These are phyloP conservation scores for Syngnathus scovelli DNA, from an alignment of 2,113 vertebrate genomes.

Conservation along the genomic window DNA sequence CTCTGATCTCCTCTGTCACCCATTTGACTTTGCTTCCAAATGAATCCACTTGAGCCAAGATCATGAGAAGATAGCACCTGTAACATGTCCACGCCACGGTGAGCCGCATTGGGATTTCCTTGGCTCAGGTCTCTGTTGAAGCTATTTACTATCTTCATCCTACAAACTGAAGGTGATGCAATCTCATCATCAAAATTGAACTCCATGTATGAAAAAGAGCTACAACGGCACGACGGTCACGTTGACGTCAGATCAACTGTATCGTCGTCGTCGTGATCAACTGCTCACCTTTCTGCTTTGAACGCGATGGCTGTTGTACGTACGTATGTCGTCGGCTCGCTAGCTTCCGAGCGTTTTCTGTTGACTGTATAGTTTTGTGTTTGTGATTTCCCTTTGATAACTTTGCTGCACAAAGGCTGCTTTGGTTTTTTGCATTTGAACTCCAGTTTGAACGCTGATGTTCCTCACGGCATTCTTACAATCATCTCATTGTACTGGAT, in stretches of 20 bases:
- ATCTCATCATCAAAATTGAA: not conserved
- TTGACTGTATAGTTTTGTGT: conserved; percentile 22
- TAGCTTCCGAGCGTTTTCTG: conserved; percentile 5
- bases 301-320: conserved; percentile 55
- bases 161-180: conserved; percentile 15
- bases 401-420: conserved; percentile 57
- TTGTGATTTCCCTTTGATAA: conserved; percentile 32
- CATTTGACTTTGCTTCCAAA: conserved; percentile 27
- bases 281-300: conserved; percentile 53
- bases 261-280: conserved; percentile 14
- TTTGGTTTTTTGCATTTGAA: conserved; percentile 39
- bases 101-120: conserved; percentile 20
- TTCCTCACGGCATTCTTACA: conserved; percentile 25
- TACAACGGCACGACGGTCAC: conserved; percentile 15
- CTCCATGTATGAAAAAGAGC: conserved; percentile 28
- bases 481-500: conserved; percentile 21
- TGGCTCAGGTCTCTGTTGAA: conserved; percentile 54
- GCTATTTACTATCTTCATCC: conserved; percentile 31
- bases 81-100: conserved; percentile 6
- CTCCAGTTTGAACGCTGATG: conserved; percentile 20
- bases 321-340: conserved; percentile 10
- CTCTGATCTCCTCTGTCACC: conserved; percentile 28
- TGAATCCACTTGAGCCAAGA: conserved; percentile 29
- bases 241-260: conserved; percentile 10
- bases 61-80: conserved; percentile 29